A percentile compares a stretch with the other conserved stretches of the same genome.
Evolutionary conservation across 2,113 vertebrate species (phyloP).

Genomic region (Tinamus guttatus): DNA sequence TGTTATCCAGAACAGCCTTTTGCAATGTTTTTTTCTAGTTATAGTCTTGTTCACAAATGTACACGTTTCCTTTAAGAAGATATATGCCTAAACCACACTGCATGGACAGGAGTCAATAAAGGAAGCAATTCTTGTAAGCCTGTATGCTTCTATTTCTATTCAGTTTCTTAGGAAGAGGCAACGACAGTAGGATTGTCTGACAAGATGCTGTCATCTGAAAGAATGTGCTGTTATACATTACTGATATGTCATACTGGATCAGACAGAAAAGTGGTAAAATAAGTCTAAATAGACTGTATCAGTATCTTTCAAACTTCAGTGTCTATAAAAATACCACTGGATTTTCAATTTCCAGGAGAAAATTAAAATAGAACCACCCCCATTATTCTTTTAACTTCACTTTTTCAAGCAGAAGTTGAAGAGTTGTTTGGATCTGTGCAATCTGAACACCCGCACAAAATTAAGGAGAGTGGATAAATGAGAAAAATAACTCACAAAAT

Average conservation of each 20-base stretch:
- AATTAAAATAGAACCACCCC: neutral
- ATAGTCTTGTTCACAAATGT: neutral
- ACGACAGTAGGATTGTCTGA: neutral
- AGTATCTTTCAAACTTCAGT: neutral
- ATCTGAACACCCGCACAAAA: slow-evolving; percentile 22
- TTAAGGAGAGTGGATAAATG: neutral
- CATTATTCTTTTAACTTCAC: neutral
- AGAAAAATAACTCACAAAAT: neutral
- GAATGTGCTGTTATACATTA: neutral
- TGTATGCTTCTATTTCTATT: neutral
- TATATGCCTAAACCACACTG: slow-evolving; percentile 15
- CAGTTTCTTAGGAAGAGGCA: neutral
- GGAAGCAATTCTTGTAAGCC: slow-evolving; percentile 26
- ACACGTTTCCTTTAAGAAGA: slow-evolving; percentile 21
- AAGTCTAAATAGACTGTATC: neutral
- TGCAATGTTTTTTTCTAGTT: slow-evolving; percentile 3
- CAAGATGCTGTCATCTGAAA: neutral
- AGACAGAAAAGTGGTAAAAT: neutral
- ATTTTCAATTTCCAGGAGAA: neutral
- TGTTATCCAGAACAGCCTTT: neutral
- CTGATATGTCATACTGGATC: neutral
- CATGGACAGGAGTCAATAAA: slow-evolving; percentile 57
- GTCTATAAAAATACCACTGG: neutral
- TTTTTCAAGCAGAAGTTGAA: neutral
- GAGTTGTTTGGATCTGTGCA: neutral